Conservation (phyloP, 1,140 invertebrate genomes). For the Heliconius hermathena region DNA sequence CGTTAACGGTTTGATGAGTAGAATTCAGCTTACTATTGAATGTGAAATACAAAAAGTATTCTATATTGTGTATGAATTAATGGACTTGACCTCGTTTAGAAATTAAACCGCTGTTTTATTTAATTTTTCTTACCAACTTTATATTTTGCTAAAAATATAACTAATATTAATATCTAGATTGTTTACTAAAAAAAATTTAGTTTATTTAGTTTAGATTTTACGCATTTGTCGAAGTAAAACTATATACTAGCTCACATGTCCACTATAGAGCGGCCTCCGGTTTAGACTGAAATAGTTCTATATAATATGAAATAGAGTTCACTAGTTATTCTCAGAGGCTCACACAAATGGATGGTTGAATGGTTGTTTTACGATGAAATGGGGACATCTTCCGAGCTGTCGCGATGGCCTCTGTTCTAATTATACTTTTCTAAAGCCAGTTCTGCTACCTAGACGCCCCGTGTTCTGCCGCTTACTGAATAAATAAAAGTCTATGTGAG, state of each 20-base stretch:
- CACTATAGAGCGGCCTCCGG: conserved; percentile 20
- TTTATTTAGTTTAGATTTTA: conserved; percentile 30
- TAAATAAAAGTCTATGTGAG: conserved; percentile 41
- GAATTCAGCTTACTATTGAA: conserved; percentile 27
- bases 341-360: conserved; percentile 46
- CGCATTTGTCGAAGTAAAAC: conserved; percentile 39
- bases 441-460: conserved; percentile 46
- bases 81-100: conserved; percentile 21
- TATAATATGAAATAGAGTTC: conserved; percentile 31
- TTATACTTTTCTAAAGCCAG: conserved; percentile 56
- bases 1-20: conserved; percentile 31
- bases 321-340: conserved; percentile 33
- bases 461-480: conserved; percentile 47
- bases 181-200: conserved; percentile 14
- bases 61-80: conserved; percentile 17
- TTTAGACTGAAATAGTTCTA: conserved; percentile 35
- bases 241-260: conserved; percentile 32
- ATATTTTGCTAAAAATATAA: too few relatives aligned
- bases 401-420: conserved; percentile 53
- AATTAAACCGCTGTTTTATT: neutral
- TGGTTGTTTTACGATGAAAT: conserved; percentile 54
- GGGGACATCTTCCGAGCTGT: conserved; percentile 58
- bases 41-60: conserved; percentile 25
- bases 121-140: neutral
- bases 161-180: too few relatives aligned